Base-by-base conservation (phyloP, 2,888 invertebrate species). In the Apodemia hepburni region DNA sequence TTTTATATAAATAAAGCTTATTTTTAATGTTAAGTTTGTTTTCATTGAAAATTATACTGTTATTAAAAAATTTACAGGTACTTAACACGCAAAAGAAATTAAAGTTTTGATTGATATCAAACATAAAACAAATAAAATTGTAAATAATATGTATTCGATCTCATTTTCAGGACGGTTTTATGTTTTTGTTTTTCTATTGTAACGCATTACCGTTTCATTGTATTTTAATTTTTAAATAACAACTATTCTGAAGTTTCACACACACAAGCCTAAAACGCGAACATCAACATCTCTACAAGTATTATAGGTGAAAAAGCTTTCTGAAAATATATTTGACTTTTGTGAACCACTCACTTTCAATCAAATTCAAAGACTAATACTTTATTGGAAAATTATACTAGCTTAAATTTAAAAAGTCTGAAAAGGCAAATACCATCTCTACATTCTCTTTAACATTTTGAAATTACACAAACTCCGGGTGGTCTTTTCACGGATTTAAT, bases 401-500 rank as follows among this genome's bases (percentile, higher is more conserved):
- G 15, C 12, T 54, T 22, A 54, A 54, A 27, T 22, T 22, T 54
- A 54, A 15, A 54, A 54, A 27, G 1, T 15, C 54, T 18, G 2
- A 22, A 27, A n/a, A 27, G 12, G 27, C 15, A 27, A 22, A 54
- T 54, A 27, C 27, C 54, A 27, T 22, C 9, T 54, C 11, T 54
- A 6, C 15, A 27, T 11, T 22, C 54, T 54, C 27, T 54, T 27
- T 54, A 27, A 54, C 12, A 54, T 51, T 51, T 51, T 11, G 51
- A 11, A 51, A 51, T 51, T 27, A 51, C 18, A 42, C 15, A 8
- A 27, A 18, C 22, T 51, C 51, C 4, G 51, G 51, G 51, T 51
- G 51, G 22, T 22, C 51, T 42, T 51, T 54, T 54, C 54, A 27
- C 12, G 22, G 18, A 22, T 54, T 54, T 54, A 54, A 54, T 54